These are phyloP conservation scores for Rattus norvegicus DNA, from an alignment of 2,113 vertebrate species.

Conservation along the genomic window GRCr8 NC_086028.1:22978001-22978500, in stretches of 20 bases:
- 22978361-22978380: conserved; percentile 73
- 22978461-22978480: conserved; percentile 35
- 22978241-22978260: conserved; percentile 74
- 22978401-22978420: conserved; percentile 61
- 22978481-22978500: neutral
- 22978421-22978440: neutral
- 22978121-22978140: conserved; percentile 63
- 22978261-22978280: conserved; percentile 77
- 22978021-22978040: conserved; percentile 58
- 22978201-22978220: conserved; percentile 78
- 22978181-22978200: conserved; percentile 73
- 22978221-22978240: conserved; percentile 78
- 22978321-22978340: conserved; percentile 80
- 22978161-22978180: conserved; percentile 71
- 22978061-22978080: conserved; percentile 6
- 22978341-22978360: conserved; percentile 82
- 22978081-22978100: conserved; percentile 30
- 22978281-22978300: conserved; percentile 85
- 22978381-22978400: conserved; percentile 73
- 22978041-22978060: conserved; percentile 44
- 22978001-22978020: neutral
- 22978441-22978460: conserved; percentile 37
- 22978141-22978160: conserved; percentile 46
- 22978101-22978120: conserved; percentile 46
- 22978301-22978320: conserved; percentile 85